phyloP scores from a whole-genome alignment of 2,797 vertebrate genomes.

The Pseudomugil tenellus region DNA sequence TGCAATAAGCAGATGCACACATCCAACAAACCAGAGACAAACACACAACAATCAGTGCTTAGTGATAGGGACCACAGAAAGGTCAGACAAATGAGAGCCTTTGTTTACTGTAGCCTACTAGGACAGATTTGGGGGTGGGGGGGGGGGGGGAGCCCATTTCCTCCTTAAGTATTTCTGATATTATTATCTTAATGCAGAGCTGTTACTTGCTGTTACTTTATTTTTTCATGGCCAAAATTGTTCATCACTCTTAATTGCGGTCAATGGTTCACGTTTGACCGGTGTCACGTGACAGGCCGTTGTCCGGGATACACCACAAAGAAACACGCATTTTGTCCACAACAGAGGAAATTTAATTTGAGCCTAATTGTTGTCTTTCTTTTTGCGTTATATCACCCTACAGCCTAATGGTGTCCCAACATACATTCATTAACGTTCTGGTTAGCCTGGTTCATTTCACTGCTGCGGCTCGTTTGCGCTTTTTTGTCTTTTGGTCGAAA shows the following conservation, averaged over 20 bases:
- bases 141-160: constrained; percentile 31
- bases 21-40: constrained; percentile 28
- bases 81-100: constrained; percentile 41
- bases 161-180: constrained; percentile 6
- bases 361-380: background rate
- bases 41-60: constrained; percentile 31
- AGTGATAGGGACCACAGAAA: constrained; percentile 19
- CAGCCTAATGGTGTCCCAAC: background rate
- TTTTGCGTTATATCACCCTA: background rate
- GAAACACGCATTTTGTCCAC: constrained; percentile 37
- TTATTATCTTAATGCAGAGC: background rate
- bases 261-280: constrained; percentile 13
- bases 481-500: background rate
- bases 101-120: constrained; percentile 63
- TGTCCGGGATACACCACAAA: constrained; percentile 66
- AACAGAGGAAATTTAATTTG: constrained; percentile 11
- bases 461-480: background rate
- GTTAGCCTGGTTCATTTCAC: background rate
- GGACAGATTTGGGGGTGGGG: constrained; percentile 19
- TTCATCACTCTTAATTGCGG: background rate
- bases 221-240: background rate
- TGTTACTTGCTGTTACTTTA: background rate
- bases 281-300: constrained; percentile 71
- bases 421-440: background rate
- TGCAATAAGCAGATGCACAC: constrained; percentile 68